Percentiles rank a stretch among this genome's conserved stretches.
Evolutionary conservation across 2,113 vertebrate genomes (phyloP).

Genomic region (Puffinus mauretanicus): DNA sequence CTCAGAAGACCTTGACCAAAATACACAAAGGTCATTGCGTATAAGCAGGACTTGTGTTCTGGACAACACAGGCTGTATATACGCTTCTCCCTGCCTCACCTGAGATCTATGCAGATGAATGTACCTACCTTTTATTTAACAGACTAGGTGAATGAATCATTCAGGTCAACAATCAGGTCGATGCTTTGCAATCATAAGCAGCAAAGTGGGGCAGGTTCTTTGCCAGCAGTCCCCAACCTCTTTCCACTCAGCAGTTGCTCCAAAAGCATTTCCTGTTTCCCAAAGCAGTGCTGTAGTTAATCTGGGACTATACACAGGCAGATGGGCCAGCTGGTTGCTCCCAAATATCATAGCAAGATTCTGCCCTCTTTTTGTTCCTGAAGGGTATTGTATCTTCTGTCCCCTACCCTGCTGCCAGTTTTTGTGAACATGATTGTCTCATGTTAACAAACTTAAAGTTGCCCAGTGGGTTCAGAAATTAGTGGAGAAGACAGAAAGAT

Average conservation of each 20-base stretch:
- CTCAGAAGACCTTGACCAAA: neutral
- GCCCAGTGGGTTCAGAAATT: neutral
- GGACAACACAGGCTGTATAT: neutral
- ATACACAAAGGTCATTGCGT: neutral
- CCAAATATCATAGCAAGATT: neutral
- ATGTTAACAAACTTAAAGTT: neutral
- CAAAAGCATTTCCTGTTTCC: neutral
- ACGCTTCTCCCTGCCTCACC: neutral
- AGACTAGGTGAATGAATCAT: neutral
- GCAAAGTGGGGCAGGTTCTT: neutral
- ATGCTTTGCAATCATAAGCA: neutral
- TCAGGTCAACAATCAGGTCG: neutral
- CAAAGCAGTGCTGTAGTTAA: neutral
- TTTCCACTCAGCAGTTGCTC: neutral
- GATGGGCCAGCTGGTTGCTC: neutral
- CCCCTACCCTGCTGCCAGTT: neutral
- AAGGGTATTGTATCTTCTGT: neutral
- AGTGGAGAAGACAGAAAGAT: neutral
- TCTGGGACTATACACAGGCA: neutral
- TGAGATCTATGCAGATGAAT: neutral
- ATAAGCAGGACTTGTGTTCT: neutral
- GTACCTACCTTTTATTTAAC: neutral
- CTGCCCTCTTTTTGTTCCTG: neutral
- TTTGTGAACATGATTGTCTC: neutral
- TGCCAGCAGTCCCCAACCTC: neutral